Evolutionary conservation across 1,140 invertebrate species (phyloP).

Genomic region (Scaptomyza hsui): DNA sequence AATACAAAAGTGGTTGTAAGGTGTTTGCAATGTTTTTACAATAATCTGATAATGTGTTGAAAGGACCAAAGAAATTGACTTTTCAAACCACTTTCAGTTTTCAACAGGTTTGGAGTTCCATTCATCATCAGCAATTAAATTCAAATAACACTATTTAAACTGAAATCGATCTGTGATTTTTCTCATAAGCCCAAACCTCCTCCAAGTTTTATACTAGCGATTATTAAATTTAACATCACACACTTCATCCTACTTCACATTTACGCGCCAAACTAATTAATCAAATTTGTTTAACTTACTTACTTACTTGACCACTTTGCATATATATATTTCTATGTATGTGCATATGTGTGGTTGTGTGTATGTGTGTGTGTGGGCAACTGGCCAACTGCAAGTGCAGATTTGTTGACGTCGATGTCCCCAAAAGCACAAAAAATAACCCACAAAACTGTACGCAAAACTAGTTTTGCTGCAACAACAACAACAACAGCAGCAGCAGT

Average conservation of each 20-base stretch:
- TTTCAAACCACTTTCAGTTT: not conserved
- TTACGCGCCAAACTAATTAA: too few species aligned
- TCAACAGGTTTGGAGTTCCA: not conserved
- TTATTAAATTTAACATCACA: too few species aligned
- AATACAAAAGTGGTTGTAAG: slow-evolving; percentile 54
- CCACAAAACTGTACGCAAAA: slow-evolving; percentile 57
- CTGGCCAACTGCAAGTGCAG: slow-evolving; percentile 73
- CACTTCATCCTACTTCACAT: too few species aligned
- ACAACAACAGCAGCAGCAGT: slow-evolving; percentile 12
- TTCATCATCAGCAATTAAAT: too few species aligned
- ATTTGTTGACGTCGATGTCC: slow-evolving; percentile 48
- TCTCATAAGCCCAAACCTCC: too few species aligned
- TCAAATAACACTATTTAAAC: not conserved
- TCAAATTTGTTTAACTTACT: too few species aligned
- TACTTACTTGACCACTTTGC: slow-evolving; percentile 45
- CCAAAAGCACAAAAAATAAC: slow-evolving; percentile 42
- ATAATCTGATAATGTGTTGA: slow-evolving; percentile 17
- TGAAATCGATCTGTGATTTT: not conserved
- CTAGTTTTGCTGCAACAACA: slow-evolving; percentile 65
- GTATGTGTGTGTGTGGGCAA: slow-evolving; percentile 33
- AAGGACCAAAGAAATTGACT: not conserved
- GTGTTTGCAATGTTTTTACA: slow-evolving; percentile 44
- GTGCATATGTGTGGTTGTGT: not conserved
- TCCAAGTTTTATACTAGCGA: too few species aligned
- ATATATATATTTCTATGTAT: slow-evolving; percentile 53